phyloP scores from a whole-genome alignment of 2,113 vertebrate species.

The Toxostoma redivivum region DNA sequence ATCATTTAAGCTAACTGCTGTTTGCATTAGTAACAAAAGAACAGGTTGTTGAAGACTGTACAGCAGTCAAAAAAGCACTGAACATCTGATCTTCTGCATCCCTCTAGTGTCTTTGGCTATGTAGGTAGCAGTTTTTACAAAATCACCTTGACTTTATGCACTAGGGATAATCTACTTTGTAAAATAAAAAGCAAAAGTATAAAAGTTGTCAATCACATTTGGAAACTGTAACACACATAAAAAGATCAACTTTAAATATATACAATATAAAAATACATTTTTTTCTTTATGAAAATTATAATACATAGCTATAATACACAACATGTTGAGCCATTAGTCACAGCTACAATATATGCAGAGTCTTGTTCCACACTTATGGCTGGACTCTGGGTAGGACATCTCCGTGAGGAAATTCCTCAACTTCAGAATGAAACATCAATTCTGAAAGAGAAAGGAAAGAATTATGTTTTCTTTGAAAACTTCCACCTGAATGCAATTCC shows the following conservation, averaged over 20 bases:
- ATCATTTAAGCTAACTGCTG: neutral
- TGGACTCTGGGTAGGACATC: slow-evolving; percentile 75
- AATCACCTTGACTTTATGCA: neutral
- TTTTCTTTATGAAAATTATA: slow-evolving; percentile 46
- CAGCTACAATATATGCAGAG: neutral
- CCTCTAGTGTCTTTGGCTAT: neutral
- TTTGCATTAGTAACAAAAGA: neutral
- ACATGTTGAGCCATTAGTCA: neutral
- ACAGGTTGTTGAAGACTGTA: neutral
- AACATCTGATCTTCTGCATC: neutral
- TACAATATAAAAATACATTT: slow-evolving; percentile 66
- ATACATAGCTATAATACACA: slow-evolving; percentile 15
- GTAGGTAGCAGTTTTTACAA: neutral
- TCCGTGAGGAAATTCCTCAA: slow-evolving; percentile 74
- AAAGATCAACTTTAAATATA: slow-evolving; percentile 23
- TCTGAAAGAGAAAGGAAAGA: slow-evolving; percentile 63
- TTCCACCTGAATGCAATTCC: neutral
- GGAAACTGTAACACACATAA: slow-evolving; percentile 2
- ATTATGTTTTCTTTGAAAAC: neutral
- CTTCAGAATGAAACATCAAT: slow-evolving; percentile 81
- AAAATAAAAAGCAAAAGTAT: slow-evolving; percentile 22
- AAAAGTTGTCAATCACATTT: neutral
- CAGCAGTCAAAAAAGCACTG: neutral
- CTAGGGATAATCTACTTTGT: neutral
- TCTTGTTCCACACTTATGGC: slow-evolving; percentile 39